Evolutionary conservation across 2,888 invertebrate species (phyloP).

Genomic region (Phyllotreta striolata): DNA sequence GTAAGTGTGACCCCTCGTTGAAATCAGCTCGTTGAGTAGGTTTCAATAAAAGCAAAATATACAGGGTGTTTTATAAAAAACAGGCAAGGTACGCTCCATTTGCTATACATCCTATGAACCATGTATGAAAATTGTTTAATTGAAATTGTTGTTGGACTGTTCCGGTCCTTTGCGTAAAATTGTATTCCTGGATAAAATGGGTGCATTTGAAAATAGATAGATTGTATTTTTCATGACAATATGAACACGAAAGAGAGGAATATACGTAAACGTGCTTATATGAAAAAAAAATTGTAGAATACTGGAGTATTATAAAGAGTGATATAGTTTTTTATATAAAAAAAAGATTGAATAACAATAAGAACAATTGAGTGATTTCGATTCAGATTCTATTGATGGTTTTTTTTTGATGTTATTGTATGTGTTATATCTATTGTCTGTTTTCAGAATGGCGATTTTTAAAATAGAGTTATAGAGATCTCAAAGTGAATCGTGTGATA

Average conservation of each 20-base stretch:
- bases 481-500: conserved; percentile 61
- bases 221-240: conserved; percentile 56
- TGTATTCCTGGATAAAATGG: conserved; percentile 21
- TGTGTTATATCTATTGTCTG: conserved; percentile 42
- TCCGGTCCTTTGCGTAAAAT: too few species aligned
- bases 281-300: conserved; percentile 37
- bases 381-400: conserved; percentile 40
- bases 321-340: conserved; percentile 50
- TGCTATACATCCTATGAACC: too few species aligned
- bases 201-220: conserved; percentile 40
- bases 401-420: conserved; percentile 37
- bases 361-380: conserved; percentile 33
- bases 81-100: too few species aligned
- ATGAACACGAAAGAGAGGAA: conserved; percentile 49
- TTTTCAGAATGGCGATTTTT: conserved; percentile 12
- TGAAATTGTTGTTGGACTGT: too few species aligned
- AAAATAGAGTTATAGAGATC: conserved; percentile 49
- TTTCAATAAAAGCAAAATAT: too few species aligned
- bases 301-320: conserved; percentile 54
- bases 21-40: too few species aligned
- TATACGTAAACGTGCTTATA: conserved; percentile 47
- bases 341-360: conserved; percentile 50
- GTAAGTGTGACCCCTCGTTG: too few species aligned
- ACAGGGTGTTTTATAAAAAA: too few species aligned
- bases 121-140: too few species aligned